phyloP scores from a whole-genome alignment of 2,797 vertebrate species.

The Tarsius wallacei region DNA sequence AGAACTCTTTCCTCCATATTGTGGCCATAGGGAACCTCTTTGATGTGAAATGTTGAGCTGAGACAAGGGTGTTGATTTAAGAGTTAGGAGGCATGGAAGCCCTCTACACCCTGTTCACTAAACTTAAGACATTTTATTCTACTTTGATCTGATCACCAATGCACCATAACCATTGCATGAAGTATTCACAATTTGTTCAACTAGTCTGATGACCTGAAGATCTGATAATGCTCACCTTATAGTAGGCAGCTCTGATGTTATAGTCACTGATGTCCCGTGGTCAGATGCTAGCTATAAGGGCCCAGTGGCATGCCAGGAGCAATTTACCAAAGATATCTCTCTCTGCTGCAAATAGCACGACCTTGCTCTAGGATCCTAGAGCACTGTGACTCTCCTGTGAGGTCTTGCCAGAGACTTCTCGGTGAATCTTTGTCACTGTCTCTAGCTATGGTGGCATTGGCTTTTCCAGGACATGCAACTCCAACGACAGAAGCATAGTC shows the following conservation, averaged over 20 bases:
- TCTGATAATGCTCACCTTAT: background rate
- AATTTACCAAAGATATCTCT: background rate
- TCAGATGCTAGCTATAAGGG: background rate
- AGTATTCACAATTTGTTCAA: background rate
- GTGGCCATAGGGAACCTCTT: background rate
- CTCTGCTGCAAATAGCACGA: background rate
- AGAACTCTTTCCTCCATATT: rapidly evolving
- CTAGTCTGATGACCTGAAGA: background rate
- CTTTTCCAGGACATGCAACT: background rate
- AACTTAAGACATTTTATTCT: background rate
- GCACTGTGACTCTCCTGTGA: background rate
- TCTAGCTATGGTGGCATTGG: background rate
- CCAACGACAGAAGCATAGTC: background rate
- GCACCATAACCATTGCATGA: background rate
- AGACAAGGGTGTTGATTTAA: background rate
- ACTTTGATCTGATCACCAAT: background rate
- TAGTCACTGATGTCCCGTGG: background rate
- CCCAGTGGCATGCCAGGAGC: background rate
- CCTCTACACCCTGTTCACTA: background rate
- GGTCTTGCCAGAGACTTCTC: background rate
- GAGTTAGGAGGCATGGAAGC: rapidly evolving
- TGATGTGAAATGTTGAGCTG: background rate
- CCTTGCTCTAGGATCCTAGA: background rate
- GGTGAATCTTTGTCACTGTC: background rate
- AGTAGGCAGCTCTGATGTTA: background rate